Evolutionary conservation across 2,888 invertebrate genomes (phyloP), one percentile per base, ranked within the genome.

Genomic region (Cantharis rustica): DNA sequence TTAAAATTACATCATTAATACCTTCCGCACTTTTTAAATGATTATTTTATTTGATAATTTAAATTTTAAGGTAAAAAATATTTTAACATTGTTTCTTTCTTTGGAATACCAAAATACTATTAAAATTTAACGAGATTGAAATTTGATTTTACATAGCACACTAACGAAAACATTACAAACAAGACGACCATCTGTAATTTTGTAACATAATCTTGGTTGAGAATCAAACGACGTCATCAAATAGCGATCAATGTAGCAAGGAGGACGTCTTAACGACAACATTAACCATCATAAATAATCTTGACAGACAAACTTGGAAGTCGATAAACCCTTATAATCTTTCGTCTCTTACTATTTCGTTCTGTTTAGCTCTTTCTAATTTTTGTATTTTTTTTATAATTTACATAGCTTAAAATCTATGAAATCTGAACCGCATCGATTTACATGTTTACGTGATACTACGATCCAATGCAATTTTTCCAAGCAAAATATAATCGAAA

Each of bases 241-340:
- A 84, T 82, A 82, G 80, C 84, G 82, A 84, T 84, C 83, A 84
- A 84, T 84, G 84, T 82, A 80, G 81, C 81, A 80, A 81, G 78
- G 80, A 80, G 81, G 82, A 83, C 82, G 83, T 84, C 84, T 84
- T 84, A 84, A 84, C 84, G 84, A 84, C 83, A 80, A 81, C 84
- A 84, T 84, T 84, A 84, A 82, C 84, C 80, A 79, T 84, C 84
- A 84, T 84, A 84, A 84, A 84, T 84, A 84, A 84, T 83, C 84
- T 80, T 80, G 82, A 81, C 81, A 81, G 81, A 81, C 82, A 80
- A 80, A 80, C 80, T 81, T 74, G 75, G 79, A 71, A 82, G 80
- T 81, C 83, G 83, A 83, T 83, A 83, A 82, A 82, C 81, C 77
- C 76, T 72, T 71, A 76, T 69, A 26, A 68, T 71, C 73, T 64